Evolutionary conservation across 1,140 invertebrate species (phyloP), one percentile per base, ranked within the genome.

Genomic region (Hypsibius dujardini): DNA sequence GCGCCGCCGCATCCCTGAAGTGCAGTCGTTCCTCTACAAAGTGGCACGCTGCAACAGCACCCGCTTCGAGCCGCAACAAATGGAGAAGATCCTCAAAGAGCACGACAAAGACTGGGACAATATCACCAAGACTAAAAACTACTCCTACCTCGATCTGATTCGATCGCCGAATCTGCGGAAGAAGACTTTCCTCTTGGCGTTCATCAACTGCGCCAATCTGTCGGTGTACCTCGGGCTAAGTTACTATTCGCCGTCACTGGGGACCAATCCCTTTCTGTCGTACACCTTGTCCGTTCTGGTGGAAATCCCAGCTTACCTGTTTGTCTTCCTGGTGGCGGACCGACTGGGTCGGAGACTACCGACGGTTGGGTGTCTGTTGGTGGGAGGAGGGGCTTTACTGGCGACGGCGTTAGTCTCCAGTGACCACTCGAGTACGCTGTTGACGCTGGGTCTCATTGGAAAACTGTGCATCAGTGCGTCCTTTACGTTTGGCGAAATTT

Each of bases 201-300:
- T n/a, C n/a, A n/a, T 56, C 7, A 56, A 56, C 50, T 56, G 50
- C n/a, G 50, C 50, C 50, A 56, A 56, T n/a, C 50, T 56, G 50
- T 70, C 59, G n/a, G 89, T 91, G 1, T 92, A 91, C 74, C 86
- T 92, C 3, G 90, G 88, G 0, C 78, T 90, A 60, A 90, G 88
- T 73, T 90, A 91, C 76, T 92, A 92, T 74, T 89, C 89, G 0
- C 89, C 89, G 14, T 86, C 88, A 2, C 82, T 92, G n/a, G 89
- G 88, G 45, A 87, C 82, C 73, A 87, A 90, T 78, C 86, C 90
- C 75, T 90, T 91, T 77, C 81, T 92, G 72, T 90, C 88, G 76
- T 92, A 92, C 77, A 85, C 91, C 70, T 81, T 91, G 45, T 89
- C 88, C 28, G 89, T 88, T 1, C 84, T 87, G 0, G 88, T 90